Conservation (phyloP, 2,888 invertebrate species). For the Microplitis deprimator region DNA sequence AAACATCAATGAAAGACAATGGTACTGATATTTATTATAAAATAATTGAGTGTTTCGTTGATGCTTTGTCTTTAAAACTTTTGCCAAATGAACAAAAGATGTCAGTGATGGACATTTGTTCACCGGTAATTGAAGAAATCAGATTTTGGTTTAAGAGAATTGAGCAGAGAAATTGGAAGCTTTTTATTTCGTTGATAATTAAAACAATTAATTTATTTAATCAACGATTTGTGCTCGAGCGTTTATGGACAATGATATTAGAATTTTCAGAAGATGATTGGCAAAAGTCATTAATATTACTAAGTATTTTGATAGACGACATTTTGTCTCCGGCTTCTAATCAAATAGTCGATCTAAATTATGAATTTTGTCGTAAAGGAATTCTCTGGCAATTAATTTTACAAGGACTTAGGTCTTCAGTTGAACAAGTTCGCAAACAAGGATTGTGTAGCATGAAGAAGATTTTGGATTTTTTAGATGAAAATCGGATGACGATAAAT, state of each 20-base stretch:
- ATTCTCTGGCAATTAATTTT: conserved; percentile 76
- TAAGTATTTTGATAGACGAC: conserved; percentile 53
- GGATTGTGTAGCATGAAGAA: conserved; percentile 75
- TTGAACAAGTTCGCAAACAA: conserved; percentile 75
- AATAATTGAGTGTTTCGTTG: not conserved
- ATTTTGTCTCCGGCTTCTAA: conserved; percentile 43
- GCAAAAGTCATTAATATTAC: conserved; percentile 49
- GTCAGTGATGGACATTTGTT: not conserved
- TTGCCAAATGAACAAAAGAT: not conserved
- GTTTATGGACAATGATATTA: conserved; percentile 50
- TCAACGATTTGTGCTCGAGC: conserved; percentile 39
- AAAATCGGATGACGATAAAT: no score
- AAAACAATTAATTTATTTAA: conserved; percentile 53
- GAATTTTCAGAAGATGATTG: conserved; percentile 36
- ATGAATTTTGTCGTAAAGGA: conserved; percentile 50
- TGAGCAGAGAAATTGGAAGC: conserved; percentile 54
- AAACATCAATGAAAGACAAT: no score
- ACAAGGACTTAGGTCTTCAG: conserved; percentile 72
- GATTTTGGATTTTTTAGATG: no score
- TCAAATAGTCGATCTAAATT: conserved; percentile 3
- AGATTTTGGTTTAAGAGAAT: conserved; percentile 40
- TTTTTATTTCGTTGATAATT: conserved; percentile 55
- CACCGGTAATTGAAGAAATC: not conserved
- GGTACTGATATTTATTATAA: not conserved
- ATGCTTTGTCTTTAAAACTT: not conserved